A percentile compares a stretch with the other conserved stretches of the same genome.
phyloP scores from a whole-genome alignment of 2,888 invertebrate species.

The Apotomis turbidana region DNA sequence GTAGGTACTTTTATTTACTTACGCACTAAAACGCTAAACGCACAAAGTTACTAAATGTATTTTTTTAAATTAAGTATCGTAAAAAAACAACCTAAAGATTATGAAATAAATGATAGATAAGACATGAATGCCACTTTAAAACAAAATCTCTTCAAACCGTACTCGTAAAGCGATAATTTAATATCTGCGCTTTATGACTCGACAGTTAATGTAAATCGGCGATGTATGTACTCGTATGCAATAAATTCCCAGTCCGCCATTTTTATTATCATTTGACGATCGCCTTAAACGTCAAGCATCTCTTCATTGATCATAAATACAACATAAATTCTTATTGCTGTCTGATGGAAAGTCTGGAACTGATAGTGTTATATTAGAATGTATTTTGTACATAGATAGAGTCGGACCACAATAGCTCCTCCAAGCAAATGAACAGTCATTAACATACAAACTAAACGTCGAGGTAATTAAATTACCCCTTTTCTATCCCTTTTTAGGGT shows the following conservation, averaged over 20 bases:
- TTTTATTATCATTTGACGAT: constrained; percentile 32
- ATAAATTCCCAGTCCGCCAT: constrained; percentile 1
- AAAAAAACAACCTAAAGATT: too few relatives aligned
- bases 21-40: too few relatives aligned
- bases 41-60: too few relatives aligned
- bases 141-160: neutral
- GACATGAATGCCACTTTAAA: too few relatives aligned
- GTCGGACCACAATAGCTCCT: too few relatives aligned
- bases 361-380: neutral
- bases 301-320: constrained; percentile 28
- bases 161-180: neutral
- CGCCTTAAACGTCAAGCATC: constrained; percentile 28
- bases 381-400: neutral
- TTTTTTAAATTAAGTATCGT: too few relatives aligned
- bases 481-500: too few relatives aligned
- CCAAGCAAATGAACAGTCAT: too few relatives aligned
- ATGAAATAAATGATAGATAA: too few relatives aligned
- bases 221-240: neutral
- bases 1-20: too few relatives aligned
- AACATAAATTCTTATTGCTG: constrained; percentile 28
- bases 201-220: neutral
- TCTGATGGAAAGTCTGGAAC: constrained; percentile 17
- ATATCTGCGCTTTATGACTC: neutral
- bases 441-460: too few relatives aligned
- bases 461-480: too few relatives aligned